These are phyloP conservation scores for Pygoscelis adeliae DNA, from an alignment of 2,113 vertebrate genomes.

Conservation along the genomic window DNA sequence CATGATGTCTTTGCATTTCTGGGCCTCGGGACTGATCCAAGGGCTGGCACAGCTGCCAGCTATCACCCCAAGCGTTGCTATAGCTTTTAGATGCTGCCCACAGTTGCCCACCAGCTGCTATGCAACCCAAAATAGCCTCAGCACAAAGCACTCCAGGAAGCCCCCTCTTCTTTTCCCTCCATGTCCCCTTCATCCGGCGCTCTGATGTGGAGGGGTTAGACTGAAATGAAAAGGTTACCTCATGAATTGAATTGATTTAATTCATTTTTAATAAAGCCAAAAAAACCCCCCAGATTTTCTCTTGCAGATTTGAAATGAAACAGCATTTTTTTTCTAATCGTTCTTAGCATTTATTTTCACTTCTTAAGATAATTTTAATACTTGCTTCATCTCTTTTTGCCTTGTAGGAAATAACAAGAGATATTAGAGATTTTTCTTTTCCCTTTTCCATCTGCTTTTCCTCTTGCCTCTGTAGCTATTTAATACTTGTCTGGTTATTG, in stretches of 20 bases:
- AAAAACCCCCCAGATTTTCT: background rate
- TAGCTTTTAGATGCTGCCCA: constrained; percentile 15
- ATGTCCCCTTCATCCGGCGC: background rate
- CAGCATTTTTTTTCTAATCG: background rate
- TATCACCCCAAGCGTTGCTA: constrained; percentile 16
- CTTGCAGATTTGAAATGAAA: background rate
- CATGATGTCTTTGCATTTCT: background rate
- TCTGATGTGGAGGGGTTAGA: background rate
- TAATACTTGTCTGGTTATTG: background rate
- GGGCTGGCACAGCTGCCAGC: constrained; percentile 16
- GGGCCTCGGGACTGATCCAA: background rate
- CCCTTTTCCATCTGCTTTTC: background rate
- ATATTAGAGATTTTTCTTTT: background rate
- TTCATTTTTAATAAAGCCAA: background rate
- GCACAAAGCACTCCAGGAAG: constrained; percentile 59
- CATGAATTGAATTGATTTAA: background rate
- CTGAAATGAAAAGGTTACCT: constrained; percentile 12
- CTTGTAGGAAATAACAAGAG: background rate
- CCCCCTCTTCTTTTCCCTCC: background rate
- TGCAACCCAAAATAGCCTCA: constrained; percentile 33
- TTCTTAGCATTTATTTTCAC: background rate
- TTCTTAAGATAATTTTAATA: background rate
- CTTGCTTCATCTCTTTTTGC: background rate
- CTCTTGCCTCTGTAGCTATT: background rate
- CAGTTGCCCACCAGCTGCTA: constrained; percentile 57